phyloP scores from a whole-genome alignment of 2,888 invertebrate species.

The Hypercompe scribonia region DNA sequence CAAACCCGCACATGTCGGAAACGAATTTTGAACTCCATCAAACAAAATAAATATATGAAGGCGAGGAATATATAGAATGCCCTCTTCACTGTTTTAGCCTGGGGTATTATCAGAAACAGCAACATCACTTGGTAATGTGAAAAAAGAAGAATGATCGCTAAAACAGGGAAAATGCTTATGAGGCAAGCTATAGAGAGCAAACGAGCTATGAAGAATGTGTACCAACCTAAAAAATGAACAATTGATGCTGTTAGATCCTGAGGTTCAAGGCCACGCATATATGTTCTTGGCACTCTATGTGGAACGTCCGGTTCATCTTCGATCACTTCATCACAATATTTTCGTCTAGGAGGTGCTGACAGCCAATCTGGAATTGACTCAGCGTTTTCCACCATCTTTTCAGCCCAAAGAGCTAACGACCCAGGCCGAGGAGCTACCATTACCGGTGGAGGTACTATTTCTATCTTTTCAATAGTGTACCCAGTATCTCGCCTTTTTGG shows the following conservation, averaged over 20 bases:
- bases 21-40: slow-evolving; percentile 92
- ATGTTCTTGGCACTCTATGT: slow-evolving; percentile 77
- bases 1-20: slow-evolving; percentile 91
- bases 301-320: slow-evolving; percentile 78
- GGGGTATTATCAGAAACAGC: slow-evolving; percentile 88
- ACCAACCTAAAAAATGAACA: slow-evolving; percentile 92
- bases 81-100: slow-evolving; percentile 83
- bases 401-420: slow-evolving; percentile 79
- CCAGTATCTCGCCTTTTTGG: slow-evolving; percentile 67
- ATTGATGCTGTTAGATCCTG: slow-evolving; percentile 90
- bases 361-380: slow-evolving; percentile 84
- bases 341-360: slow-evolving; percentile 80
- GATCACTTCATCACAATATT: slow-evolving; percentile 67
- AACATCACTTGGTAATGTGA: slow-evolving; percentile 90
- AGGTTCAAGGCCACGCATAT: slow-evolving; percentile 89
- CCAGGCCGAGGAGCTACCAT: slow-evolving; percentile 77
- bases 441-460: slow-evolving; percentile 82
- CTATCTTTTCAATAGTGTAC: slow-evolving; percentile 75
- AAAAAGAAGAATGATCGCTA: slow-evolving; percentile 86
- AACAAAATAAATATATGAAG: slow-evolving; percentile 91
- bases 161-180: slow-evolving; percentile 88
- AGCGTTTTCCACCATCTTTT: slow-evolving; percentile 85
- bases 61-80: slow-evolving; percentile 90
- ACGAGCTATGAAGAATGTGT: slow-evolving; percentile 90
- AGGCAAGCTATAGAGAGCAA: slow-evolving; percentile 90